Conservation (phyloP, 2,797 vertebrate species). For the Eulemur rubriventer region DNA sequence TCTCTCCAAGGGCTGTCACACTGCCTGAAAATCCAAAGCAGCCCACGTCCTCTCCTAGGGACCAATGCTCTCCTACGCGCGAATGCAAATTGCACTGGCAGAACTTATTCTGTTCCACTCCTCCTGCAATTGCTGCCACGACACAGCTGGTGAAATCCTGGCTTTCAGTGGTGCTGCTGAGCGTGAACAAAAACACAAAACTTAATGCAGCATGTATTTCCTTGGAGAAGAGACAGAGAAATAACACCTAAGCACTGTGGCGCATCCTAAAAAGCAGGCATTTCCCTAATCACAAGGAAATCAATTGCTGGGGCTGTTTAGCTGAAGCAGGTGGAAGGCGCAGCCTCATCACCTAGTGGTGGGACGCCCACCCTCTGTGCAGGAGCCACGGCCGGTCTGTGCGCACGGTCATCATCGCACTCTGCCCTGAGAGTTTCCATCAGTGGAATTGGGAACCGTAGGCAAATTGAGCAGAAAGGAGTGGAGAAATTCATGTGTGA, state of each 20-base stretch:
- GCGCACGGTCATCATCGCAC: fast-evolving
- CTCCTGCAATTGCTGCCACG: neutral
- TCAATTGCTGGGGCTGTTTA: neutral
- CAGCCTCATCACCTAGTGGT: fast-evolving
- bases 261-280: neutral
- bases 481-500: neutral
- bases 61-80: neutral
- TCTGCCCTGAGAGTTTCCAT: neutral
- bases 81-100: neutral
- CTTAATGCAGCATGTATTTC: conserved; percentile 18
- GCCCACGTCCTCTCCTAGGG: neutral
- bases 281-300: conserved; percentile 13
- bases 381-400: fast-evolving
- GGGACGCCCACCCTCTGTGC: fast-evolving
- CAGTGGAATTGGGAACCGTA: neutral
- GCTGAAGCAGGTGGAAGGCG: neutral
- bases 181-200: conserved; percentile 37
- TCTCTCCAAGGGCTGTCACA: neutral
- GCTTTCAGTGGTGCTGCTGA: neutral
- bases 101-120: neutral
- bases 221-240: conserved; percentile 31
- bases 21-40: neutral
- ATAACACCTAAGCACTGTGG: neutral
- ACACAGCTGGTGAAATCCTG: neutral
- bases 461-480: neutral